Evolutionary conservation across 2,113 vertebrate species (phyloP).

Genomic region (Crotalus helleri): DNA sequence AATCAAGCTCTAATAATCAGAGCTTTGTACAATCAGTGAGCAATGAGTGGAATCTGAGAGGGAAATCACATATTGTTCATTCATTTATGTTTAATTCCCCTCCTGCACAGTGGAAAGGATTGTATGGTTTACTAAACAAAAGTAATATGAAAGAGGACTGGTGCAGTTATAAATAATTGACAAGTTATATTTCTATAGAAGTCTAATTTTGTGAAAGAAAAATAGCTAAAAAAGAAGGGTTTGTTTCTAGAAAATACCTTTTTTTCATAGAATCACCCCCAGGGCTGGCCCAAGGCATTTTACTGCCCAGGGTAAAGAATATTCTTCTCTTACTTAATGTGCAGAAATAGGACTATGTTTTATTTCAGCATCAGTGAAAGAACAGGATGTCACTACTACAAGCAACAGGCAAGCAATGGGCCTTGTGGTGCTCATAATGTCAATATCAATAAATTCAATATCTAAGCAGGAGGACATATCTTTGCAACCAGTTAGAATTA

Average conservation of each 20-base stretch:
- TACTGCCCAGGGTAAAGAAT: not conserved
- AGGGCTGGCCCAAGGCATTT: not conserved
- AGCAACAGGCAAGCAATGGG: not conserved
- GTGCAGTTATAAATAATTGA: not conserved
- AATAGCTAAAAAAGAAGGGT: not conserved
- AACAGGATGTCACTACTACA: not conserved
- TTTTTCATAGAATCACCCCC: not conserved
- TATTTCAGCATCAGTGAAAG: not conserved
- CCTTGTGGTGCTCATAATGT: not conserved
- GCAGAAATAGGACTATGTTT: not conserved
- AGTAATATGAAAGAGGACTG: not conserved
- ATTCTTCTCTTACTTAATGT: not conserved
- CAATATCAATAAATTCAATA: not conserved
- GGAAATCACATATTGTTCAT: not conserved
- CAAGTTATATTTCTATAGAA: not conserved
- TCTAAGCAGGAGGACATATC: not conserved
- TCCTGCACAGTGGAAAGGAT: not conserved
- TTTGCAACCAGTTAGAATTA: not conserved
- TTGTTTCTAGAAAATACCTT: not conserved
- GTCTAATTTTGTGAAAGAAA: not conserved
- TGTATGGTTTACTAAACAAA: not conserved
- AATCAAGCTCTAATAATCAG: constrained; percentile 7
- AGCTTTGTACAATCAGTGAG: constrained; percentile 10
- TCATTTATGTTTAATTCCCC: not conserved
- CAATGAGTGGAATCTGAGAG: constrained; percentile 7